A percentile compares a stretch with the other conserved stretches of the same genome.
These are phyloP conservation scores for Xiphophorus couchianus DNA, from an alignment of 2,113 vertebrate genomes.

Conservation along the genomic window DNA sequence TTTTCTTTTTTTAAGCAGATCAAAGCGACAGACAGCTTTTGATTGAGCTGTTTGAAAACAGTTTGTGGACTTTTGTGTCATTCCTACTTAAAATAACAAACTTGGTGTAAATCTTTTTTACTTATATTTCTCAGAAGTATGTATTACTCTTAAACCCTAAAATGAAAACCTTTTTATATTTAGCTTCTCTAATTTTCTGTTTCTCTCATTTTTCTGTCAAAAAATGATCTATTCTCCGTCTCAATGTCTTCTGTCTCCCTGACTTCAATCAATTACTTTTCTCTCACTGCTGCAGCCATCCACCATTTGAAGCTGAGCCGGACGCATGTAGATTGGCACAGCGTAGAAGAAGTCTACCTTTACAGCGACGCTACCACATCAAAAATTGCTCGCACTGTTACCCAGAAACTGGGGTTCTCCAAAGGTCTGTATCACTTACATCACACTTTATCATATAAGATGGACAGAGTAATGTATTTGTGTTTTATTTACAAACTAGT, in stretches of 20 bases:
- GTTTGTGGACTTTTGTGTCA: constrained; percentile 6
- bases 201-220: not conserved
- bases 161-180: not conserved
- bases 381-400: constrained; percentile 96
- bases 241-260: constrained; percentile 3
- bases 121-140: not conserved
- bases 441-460: not conserved
- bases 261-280: constrained; percentile 9
- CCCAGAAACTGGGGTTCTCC: constrained; percentile 95
- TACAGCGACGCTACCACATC: constrained; percentile 99
- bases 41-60: constrained; percentile 55
- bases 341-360: constrained; percentile 95
- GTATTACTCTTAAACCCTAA: constrained; percentile 4
- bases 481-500: no score
- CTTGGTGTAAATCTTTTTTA: constrained; percentile 1
- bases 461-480: not conserved
- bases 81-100: constrained; percentile 6
- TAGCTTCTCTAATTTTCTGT: not conserved
- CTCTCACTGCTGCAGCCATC: constrained; percentile 80
- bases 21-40: constrained; percentile 63
- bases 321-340: constrained; percentile 97
- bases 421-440: constrained; percentile 85
- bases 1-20: constrained; percentile 67
- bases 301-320: constrained; percentile 94
- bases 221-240: not conserved